Conservation (phyloP, 2,113 vertebrate species). For the Uria lomvia region DNA sequence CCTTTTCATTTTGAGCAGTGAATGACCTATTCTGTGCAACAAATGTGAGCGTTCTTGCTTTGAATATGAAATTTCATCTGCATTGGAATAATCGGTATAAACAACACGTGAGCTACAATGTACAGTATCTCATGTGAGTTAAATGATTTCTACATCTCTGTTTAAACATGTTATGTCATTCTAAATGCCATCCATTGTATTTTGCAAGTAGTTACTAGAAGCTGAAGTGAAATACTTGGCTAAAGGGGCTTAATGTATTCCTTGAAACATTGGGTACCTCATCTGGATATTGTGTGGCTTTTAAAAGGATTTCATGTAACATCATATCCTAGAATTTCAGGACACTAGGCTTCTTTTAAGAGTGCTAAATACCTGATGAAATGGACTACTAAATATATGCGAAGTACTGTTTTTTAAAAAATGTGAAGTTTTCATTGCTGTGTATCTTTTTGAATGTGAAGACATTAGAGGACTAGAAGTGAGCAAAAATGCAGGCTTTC, state of each 20-base stretch:
- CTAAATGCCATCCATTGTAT: neutral
- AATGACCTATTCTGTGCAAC: conserved; percentile 14
- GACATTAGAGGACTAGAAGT: neutral
- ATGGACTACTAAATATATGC: neutral
- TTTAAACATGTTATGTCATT: neutral
- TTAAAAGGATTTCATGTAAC: neutral
- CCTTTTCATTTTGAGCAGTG: conserved; percentile 14
- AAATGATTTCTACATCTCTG: neutral
- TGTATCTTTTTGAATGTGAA: neutral
- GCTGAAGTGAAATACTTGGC: neutral
- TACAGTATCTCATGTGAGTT: conserved; percentile 68
- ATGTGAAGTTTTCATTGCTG: neutral
- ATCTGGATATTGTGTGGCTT: neutral
- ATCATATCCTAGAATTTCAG: neutral
- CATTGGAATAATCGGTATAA: conserved; percentile 3
- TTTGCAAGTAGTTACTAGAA: neutral
- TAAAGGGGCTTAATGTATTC: neutral
- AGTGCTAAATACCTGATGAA: neutral
- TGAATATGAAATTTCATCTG: conserved; percentile 41
- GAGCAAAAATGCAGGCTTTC: neutral
- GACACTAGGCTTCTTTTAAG: neutral
- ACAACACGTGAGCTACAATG: conserved; percentile 40
- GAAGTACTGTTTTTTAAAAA: neutral
- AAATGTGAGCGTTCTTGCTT: neutral
- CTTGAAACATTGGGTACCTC: neutral